A percentile compares a stretch with the other conserved stretches of the same genome.
Evolutionary conservation across 35 echinoderm and acorn worm species (phyloP).

Genomic region (Stichopus chloronotus): DNA sequence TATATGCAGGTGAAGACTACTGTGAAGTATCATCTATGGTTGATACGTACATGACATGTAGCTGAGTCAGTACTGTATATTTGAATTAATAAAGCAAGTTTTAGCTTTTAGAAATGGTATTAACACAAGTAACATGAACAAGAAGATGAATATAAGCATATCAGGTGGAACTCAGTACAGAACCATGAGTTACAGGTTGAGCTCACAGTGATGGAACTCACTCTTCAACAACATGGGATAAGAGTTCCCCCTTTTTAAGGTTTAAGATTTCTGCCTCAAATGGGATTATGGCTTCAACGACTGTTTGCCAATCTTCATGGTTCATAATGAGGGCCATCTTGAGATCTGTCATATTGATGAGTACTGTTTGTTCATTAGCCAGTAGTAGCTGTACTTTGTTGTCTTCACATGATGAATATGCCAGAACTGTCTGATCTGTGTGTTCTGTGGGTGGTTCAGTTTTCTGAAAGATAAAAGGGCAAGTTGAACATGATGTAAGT

Average conservation of each 20-base stretch:
- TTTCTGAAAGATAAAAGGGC: neutral
- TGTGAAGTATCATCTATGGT: too few relatives aligned
- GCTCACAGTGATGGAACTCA: neutral
- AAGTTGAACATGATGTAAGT: slow-evolving; percentile 8
- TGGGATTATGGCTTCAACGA: neutral
- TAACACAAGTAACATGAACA: too few relatives aligned
- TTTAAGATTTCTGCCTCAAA: neutral
- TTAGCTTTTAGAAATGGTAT: too few relatives aligned
- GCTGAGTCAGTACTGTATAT: too few relatives aligned
- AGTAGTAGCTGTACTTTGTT: neutral
- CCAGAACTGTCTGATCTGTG: neutral
- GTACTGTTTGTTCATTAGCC: neutral
- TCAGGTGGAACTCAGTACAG: too few relatives aligned
- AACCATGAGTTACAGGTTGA: too few relatives aligned
- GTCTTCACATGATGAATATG: neutral
- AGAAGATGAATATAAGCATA: too few relatives aligned
- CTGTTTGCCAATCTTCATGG: neutral
- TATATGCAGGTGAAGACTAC: too few relatives aligned
- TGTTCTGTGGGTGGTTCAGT: neutral
- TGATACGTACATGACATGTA: too few relatives aligned
- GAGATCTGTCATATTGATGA: neutral
- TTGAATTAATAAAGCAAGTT: too few relatives aligned
- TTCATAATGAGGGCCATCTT: neutral
- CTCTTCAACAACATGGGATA: neutral
- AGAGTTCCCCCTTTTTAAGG: neutral